Conservation (phyloP, 2,888 invertebrate species). For the Heliconius charithonia region DNA sequence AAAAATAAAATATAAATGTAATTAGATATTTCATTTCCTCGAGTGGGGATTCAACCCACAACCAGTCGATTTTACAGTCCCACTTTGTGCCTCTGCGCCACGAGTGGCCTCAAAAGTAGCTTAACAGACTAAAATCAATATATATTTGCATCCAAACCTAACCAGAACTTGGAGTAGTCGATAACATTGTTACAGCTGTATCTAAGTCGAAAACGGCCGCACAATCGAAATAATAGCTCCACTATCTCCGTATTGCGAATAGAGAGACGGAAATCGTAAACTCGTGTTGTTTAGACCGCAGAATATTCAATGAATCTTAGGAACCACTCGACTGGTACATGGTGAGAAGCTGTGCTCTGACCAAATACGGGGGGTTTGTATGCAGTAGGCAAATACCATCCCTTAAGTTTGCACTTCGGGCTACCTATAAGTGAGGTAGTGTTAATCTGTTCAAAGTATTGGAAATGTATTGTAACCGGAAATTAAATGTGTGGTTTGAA, state of each 20-base stretch:
- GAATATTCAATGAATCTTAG: constrained; percentile 35
- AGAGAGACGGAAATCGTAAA: constrained; percentile 30
- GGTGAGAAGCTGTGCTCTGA: constrained; percentile 38
- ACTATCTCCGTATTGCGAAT: constrained; percentile 10
- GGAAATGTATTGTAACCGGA: not conserved
- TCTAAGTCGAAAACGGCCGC: constrained; percentile 5
- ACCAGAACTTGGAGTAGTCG: not conserved
- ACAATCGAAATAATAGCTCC: constrained; percentile 13
- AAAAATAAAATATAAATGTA: too few species aligned
- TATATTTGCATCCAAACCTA: not conserved
- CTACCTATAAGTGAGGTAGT: constrained; percentile 28
- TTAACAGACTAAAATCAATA: not conserved
- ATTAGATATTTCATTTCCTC: too few species aligned
- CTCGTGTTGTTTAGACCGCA: constrained; percentile 27
- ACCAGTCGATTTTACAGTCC: too few species aligned
- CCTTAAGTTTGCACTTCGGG: constrained; percentile 30
- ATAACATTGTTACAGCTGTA: constrained; percentile 3
- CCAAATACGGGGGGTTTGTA: constrained; percentile 41
- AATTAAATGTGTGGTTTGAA: not conserved
- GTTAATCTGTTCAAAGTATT: constrained; percentile 14
- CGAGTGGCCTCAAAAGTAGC: too few species aligned
- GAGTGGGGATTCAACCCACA: too few species aligned
- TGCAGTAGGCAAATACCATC: constrained; percentile 36
- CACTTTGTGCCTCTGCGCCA: too few species aligned
- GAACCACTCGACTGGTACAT: constrained; percentile 33